These are phyloP conservation scores for Lethenteron reissneri DNA, from an alignment of 2,113 vertebrate genomes.

Conservation along the genomic window DNA sequence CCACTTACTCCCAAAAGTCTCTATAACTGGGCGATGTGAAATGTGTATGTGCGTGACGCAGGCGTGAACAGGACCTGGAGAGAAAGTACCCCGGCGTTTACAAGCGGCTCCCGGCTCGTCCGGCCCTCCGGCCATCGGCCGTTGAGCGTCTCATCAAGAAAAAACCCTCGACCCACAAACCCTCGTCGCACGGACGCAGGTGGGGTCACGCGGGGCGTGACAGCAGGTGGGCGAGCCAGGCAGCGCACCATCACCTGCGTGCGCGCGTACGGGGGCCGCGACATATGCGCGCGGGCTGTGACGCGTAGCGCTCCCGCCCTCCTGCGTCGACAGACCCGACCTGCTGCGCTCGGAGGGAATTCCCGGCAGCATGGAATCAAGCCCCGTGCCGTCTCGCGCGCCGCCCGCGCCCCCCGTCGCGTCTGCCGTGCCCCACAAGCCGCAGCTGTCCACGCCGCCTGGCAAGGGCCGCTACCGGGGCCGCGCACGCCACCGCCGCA, in stretches of 20 bases:
- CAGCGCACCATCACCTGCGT: too few relatives aligned
- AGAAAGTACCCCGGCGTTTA: slow-evolving; percentile 88
- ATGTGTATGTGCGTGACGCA: slow-evolving; percentile 15
- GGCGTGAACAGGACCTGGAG: slow-evolving; percentile 86
- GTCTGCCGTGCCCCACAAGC: slow-evolving; percentile 64
- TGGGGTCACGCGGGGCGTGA: background rate
- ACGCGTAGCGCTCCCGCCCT: background rate
- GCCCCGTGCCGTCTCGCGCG: slow-evolving; percentile 43
- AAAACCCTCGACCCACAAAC: slow-evolving; percentile 55
- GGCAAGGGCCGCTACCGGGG: slow-evolving; percentile 66
- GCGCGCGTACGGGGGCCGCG: too few relatives aligned
- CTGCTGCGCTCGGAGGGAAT: slow-evolving; percentile 73
- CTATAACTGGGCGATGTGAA: background rate
- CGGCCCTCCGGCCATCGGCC: slow-evolving; percentile 70
- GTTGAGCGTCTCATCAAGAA: slow-evolving; percentile 92
- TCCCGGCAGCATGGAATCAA: slow-evolving; percentile 34
- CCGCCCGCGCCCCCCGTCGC: slow-evolving; percentile 42
- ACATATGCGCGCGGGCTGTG: too few relatives aligned
- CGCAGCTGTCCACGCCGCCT: slow-evolving; percentile 51
- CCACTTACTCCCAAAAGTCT: too few relatives aligned
- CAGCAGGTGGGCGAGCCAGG: too few relatives aligned
- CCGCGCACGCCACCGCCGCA: slow-evolving; percentile 77
- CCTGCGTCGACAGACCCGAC: slow-evolving; percentile 39
- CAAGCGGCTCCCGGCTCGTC: slow-evolving; percentile 71
- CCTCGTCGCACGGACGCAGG: slow-evolving; percentile 31